Percentiles rank a stretch among this genome's conserved stretches.
Evolutionary conservation across 2,797 vertebrate genomes (phyloP).

Genomic region (Coreius guichenoti): DNA sequence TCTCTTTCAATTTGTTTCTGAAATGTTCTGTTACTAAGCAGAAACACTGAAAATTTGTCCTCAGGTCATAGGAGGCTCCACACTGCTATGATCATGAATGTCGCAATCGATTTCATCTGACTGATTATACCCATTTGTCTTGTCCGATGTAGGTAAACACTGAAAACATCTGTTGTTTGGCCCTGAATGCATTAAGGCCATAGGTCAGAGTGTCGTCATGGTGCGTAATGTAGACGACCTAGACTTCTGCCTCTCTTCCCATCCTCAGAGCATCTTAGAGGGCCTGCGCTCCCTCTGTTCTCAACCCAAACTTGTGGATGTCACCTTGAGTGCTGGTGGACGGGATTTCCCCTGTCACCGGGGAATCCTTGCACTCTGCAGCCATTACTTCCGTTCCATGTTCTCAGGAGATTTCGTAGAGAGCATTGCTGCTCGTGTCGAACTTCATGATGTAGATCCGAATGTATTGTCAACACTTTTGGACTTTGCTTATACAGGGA

Average conservation of each 20-base stretch:
- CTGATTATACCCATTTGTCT: conserved; percentile 40
- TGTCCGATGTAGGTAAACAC: conserved; percentile 64
- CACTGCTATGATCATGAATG: conserved; percentile 25
- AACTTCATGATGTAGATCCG: conserved; percentile 88
- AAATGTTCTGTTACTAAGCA: conserved; percentile 31
- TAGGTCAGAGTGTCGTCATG: conserved; percentile 76
- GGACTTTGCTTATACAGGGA: conserved; percentile 94
- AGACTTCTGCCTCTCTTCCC: conserved; percentile 91
- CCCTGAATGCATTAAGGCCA: conserved; percentile 38
- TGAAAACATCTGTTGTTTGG: conserved; percentile 37
- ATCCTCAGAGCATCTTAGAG: conserved; percentile 89
- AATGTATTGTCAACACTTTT: conserved; percentile 80
- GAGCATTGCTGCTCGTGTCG: conserved; percentile 89
- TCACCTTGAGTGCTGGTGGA: conserved; percentile 83
- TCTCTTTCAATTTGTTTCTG: conserved; percentile 23
- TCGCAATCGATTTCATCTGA: conserved; percentile 38
- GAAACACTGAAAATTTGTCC: neutral
- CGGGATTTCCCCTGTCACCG: conserved; percentile 93
- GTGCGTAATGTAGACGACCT: conserved; percentile 94
- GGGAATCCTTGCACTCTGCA: conserved; percentile 90
- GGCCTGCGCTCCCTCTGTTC: conserved; percentile 86
- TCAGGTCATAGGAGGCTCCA: conserved; percentile 6
- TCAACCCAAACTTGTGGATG: conserved; percentile 88
- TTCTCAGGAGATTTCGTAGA: conserved; percentile 93
- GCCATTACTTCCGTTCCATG: conserved; percentile 93